A percentile compares a stretch with the other conserved stretches of the same genome.
These are phyloP conservation scores for Pteruthius melanotis DNA, from an alignment of 2,113 vertebrate species.

Conservation along the genomic window DNA sequence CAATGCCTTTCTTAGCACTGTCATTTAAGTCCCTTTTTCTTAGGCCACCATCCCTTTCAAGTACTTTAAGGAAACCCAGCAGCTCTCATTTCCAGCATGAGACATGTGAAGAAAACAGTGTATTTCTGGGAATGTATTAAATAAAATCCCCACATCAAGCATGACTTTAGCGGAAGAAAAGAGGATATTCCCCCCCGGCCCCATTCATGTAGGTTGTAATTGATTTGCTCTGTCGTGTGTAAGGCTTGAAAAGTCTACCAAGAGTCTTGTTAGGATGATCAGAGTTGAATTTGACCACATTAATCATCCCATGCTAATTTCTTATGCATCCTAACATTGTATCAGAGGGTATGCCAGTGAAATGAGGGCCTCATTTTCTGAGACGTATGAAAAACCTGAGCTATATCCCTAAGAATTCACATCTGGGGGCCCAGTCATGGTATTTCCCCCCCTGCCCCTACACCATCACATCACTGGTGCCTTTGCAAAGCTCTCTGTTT, in stretches of 20 bases:
- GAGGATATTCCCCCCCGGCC: fast-evolving
- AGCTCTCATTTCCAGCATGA: background rate
- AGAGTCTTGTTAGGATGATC: background rate
- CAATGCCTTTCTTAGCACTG: background rate
- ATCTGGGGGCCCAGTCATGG: background rate
- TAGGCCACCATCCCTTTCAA: background rate
- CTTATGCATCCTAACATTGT: background rate
- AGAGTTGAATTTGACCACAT: background rate
- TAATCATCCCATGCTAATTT: background rate
- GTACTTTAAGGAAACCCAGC: background rate
- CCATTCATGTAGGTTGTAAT: background rate
- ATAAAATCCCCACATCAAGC: background rate
- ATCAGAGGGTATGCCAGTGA: background rate
- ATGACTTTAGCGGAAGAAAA: background rate
- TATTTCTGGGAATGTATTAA: background rate
- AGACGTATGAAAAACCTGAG: background rate
- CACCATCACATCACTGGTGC: background rate
- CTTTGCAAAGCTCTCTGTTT: background rate
- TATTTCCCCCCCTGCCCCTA: background rate
- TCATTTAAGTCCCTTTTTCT: background rate
- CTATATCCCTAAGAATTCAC: background rate
- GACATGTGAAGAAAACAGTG: background rate
- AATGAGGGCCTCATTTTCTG: background rate
- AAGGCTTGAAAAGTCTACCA: background rate
- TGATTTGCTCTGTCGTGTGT: background rate